A percentile compares a stretch with the other conserved stretches of the same genome.
Evolutionary conservation across 2,888 invertebrate genomes (phyloP).

Genomic region (Eupeodes luniger): DNA sequence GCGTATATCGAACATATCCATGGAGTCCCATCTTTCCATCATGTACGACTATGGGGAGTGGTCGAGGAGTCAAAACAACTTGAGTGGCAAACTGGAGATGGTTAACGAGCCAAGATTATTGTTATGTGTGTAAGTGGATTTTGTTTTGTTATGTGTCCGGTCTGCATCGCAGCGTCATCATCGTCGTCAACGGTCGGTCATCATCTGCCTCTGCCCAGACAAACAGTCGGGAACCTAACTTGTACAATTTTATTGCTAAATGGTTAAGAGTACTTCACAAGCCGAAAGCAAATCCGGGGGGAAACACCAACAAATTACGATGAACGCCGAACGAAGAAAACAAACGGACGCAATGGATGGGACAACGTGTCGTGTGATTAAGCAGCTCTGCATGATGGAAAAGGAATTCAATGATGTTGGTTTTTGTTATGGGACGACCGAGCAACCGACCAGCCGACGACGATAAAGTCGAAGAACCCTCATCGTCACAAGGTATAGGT

Average conservation of each 20-base stretch:
- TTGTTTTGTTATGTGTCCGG: background rate
- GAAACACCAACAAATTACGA: constrained; percentile 36
- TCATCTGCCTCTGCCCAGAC: constrained; percentile 41
- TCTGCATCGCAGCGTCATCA: background rate
- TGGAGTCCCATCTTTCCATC: constrained; percentile 10
- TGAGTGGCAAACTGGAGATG: constrained; percentile 61
- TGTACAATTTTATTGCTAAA: constrained; percentile 71
- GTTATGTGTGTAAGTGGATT: constrained; percentile 1
- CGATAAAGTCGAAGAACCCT: constrained; percentile 40
- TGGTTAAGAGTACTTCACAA: constrained; percentile 48
- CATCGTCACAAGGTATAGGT: constrained; percentile 30
- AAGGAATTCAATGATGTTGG: constrained; percentile 37
- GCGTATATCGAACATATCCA: background rate
- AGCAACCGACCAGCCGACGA: too few relatives aligned
- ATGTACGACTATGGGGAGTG: constrained; percentile 45
- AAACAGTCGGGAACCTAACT: constrained; percentile 66
- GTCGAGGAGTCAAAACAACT: constrained; percentile 65
- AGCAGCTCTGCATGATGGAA: constrained; percentile 34
- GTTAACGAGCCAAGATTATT: constrained; percentile 47
- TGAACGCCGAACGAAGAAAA: background rate
- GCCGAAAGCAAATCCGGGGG: constrained; percentile 57
- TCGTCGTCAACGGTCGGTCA: background rate
- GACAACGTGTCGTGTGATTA: constrained; percentile 68
- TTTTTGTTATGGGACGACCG: background rate
- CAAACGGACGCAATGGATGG: background rate